phyloP scores from a whole-genome alignment of 2,113 vertebrate species.

The Oncorhynchus kisutch region DNA sequence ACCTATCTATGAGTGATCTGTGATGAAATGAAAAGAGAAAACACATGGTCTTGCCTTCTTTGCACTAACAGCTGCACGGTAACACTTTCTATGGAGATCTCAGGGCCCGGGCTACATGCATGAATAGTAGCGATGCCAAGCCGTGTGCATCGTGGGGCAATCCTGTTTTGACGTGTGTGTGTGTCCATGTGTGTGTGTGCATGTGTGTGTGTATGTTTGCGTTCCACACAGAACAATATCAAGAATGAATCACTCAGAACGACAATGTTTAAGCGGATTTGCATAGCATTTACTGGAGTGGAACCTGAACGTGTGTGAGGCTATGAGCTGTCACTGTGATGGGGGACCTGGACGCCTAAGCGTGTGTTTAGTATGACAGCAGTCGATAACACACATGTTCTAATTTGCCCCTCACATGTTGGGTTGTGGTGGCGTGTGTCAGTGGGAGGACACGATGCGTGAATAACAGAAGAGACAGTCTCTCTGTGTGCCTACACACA shows the following conservation, averaged over 20 bases:
- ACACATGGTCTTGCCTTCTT: too few species aligned
- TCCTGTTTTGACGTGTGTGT: conserved; percentile 9
- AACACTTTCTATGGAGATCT: too few species aligned
- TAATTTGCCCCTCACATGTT: neutral
- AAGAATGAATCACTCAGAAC: neutral
- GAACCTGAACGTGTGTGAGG: neutral
- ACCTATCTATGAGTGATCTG: too few species aligned
- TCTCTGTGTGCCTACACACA: neutral
- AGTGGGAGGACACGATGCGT: neutral
- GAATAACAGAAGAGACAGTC: neutral
- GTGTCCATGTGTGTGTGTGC: neutral
- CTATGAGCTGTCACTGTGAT: neutral
- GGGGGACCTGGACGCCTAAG: neutral
- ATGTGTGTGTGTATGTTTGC: neutral
- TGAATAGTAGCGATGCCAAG: neutral
- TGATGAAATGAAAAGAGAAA: too few species aligned
- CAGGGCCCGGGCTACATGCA: neutral
- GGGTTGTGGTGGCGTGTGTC: neutral
- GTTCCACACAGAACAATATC: too few species aligned
- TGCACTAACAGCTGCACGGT: too few species aligned
- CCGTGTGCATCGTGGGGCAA: neutral
- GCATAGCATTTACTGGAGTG: neutral
- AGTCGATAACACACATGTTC: neutral
- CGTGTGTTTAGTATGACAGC: neutral
- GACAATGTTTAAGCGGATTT: neutral